These are phyloP conservation scores for Melanotus villosus DNA, from an alignment of 2,888 invertebrate genomes.

Conservation along the genomic window DNA sequence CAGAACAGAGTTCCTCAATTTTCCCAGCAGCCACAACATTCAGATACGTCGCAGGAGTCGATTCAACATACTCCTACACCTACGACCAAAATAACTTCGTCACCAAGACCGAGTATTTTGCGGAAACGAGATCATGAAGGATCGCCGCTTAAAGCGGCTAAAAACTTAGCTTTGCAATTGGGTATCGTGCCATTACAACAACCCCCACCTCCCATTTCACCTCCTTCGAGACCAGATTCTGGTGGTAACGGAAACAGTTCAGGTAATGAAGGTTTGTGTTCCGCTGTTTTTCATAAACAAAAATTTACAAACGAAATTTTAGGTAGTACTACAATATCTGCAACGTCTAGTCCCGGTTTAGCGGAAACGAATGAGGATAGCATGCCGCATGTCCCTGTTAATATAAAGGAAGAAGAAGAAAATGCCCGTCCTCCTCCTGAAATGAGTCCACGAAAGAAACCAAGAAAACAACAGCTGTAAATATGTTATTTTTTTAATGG, in stretches of 20 bases:
- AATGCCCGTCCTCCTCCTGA: conserved; percentile 72
- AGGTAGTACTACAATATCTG: conserved; percentile 92
- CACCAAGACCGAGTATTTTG: conserved; percentile 87
- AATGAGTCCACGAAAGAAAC: conserved; percentile 90
- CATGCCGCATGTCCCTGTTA: conserved; percentile 60
- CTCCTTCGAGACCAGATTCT: conserved; percentile 66
- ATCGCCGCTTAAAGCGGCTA: conserved; percentile 76
- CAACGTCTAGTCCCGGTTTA: conserved; percentile 85
- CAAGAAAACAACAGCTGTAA: conserved; percentile 90
- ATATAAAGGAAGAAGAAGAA: conserved; percentile 63
- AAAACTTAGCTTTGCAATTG: conserved; percentile 70
- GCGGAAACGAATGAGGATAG: conserved; percentile 73
- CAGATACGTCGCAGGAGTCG: conserved; percentile 39
- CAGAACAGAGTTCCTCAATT: conserved; percentile 57
- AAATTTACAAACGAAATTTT: too few species aligned
- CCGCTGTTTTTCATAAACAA: too few species aligned
- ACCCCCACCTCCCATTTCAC: conserved; percentile 62
- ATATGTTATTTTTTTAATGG: conserved; percentile 59
- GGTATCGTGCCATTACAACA: conserved; percentile 42
- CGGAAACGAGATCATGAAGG: conserved; percentile 90
- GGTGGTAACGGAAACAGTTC: conserved; percentile 67
- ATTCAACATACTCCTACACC: conserved; percentile 39
- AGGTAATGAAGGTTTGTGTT: conserved; percentile 50
- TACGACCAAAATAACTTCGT: conserved; percentile 63
- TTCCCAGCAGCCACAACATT: conserved; percentile 41